Conservation (phyloP, 2,113 vertebrate genomes). For the Dicrurus megarhynchus region DNA sequence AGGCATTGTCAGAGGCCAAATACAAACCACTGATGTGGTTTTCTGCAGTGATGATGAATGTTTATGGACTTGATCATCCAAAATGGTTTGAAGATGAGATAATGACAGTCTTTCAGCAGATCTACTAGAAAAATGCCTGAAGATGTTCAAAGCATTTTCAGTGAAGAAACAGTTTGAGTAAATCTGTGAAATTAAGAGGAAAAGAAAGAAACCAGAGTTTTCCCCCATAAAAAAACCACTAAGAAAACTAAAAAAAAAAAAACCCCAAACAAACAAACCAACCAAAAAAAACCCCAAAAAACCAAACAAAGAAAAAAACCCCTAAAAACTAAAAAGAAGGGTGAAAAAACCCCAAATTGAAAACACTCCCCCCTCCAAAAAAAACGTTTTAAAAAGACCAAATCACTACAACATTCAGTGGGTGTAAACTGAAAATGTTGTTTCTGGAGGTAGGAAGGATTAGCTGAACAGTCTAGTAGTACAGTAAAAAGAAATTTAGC, state of each 20-base stretch:
- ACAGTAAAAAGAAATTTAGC: background rate
- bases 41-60: background rate
- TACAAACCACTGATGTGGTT: background rate
- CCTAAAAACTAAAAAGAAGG: background rate
- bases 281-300: no score
- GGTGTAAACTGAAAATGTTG: background rate
- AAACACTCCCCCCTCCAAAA: background rate
- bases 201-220: background rate
- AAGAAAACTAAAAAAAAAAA: background rate
- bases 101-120: background rate
- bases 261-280: no score
- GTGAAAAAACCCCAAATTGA: background rate
- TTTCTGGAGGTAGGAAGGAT: background rate
- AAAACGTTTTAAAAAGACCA: background rate
- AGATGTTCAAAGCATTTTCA: background rate
- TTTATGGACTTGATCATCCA: background rate
- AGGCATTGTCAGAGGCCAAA: background rate
- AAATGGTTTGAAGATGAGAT: background rate
- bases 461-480: background rate
- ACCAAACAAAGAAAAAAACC: background rate
- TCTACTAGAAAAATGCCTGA: background rate
- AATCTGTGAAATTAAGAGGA: background rate
- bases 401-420: background rate
- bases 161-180: background rate
- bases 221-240: background rate